Evolutionary conservation across 2,113 vertebrate species (phyloP), one percentile per base, ranked within the genome.

Genomic region (Festucalex cinctus): DNA sequence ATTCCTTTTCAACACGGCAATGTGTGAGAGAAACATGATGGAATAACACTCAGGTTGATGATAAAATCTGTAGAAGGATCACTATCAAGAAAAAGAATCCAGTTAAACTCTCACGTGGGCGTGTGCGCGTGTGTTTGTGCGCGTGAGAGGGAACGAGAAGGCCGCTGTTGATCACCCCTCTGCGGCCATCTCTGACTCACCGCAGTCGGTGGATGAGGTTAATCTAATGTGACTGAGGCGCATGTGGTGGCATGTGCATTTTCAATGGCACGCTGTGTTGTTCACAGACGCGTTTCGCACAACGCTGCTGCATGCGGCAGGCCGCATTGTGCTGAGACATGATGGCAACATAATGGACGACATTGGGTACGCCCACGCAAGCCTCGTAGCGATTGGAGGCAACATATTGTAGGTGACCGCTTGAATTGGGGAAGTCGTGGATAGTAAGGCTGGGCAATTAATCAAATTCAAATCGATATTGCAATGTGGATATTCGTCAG

Each of bases 161-260:
- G 77, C 72, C 70, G 43, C 43, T 24, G 63, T 41, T 32, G 7
- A 51, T 57, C 54, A 32, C 6, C 14, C 16, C 28, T 24, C 28
- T 60, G 49, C 32, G 32, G 5, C 48, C 60, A 69, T 65, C 4
- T 41, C 75, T 80, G 78, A 80, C 68, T 86, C 75, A 83, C 66
- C 9, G 3, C 53, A 51, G 22, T 39, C n/a, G 49, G 17, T 6
- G 37, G 12, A 17, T 22, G 65, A 10, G 26, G 46, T 66, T 53
- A 19, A 71, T 71, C 24, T 36, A 36, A 70, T 16, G 70, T 71
- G 77, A 71, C 36, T 56, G 37, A 65, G 49, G 32, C 28, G 51
- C 36, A 73, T 72, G 58, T 22, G n/a, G 59, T 26, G n/a, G 37
- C n/a, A 62, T 28, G 63, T 22, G 17, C 65, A n/a, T 13, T 56